A percentile compares a stretch with the other conserved stretches of the same genome.
These are phyloP conservation scores for Gavialis gangeticus DNA, from an alignment of 2,113 vertebrate species.

Conservation along the genomic window DNA sequence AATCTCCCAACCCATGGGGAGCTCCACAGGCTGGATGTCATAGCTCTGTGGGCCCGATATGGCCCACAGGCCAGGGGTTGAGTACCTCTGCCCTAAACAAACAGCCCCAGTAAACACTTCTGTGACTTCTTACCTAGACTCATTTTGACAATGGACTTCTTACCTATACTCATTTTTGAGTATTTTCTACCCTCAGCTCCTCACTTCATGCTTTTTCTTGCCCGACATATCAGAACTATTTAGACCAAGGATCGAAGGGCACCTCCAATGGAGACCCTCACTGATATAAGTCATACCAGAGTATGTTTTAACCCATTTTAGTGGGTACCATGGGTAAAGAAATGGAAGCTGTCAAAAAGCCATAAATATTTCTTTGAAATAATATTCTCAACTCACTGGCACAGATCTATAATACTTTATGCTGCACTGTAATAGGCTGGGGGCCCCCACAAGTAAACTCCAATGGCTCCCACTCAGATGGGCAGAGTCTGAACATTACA, in stretches of 20 bases:
- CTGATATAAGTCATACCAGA: not conserved
- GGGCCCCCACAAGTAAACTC: not conserved
- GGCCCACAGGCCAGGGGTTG: too few relatives aligned
- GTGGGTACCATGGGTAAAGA: not conserved
- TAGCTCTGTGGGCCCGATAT: too few relatives aligned
- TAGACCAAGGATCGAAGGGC: not conserved
- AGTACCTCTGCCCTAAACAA: too few relatives aligned
- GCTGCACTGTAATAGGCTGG: not conserved
- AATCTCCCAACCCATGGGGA: too few relatives aligned
- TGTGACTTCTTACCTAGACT: not conserved
- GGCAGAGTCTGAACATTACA: not conserved
- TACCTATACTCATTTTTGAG: not conserved
- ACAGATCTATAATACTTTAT: not conserved
- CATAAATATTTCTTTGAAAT: not conserved
- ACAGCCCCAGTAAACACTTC: not conserved
- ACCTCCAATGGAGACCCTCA: not conserved
- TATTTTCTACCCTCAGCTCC: not conserved
- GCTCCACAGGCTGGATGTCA: too few relatives aligned
- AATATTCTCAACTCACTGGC: accelerated
- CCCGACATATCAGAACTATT: conserved; percentile 1
- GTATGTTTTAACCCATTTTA: not conserved
- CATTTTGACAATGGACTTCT: not conserved
- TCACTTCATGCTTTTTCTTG: not conserved
- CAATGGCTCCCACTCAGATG: accelerated
- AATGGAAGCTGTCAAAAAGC: conserved; percentile 19